Evolutionary conservation across 2,113 vertebrate species (phyloP), one percentile per base, ranked within the genome.

Genomic region (Todiramphus chloris): DNA sequence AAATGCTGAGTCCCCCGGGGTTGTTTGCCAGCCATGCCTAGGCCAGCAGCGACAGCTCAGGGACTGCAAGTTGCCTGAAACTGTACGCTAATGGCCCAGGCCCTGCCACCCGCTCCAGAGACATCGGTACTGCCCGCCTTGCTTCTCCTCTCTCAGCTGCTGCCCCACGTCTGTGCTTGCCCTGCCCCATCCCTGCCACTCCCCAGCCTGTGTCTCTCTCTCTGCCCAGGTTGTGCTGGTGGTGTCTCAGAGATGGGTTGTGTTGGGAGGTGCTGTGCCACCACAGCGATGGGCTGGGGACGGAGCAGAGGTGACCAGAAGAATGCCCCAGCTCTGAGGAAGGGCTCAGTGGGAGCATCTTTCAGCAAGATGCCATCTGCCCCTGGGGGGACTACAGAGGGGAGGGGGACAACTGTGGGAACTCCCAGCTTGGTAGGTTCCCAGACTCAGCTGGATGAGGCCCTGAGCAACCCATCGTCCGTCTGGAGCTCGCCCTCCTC

Each of bases 21-120:
- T 87, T 96, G 82, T 97, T 97, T 95, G 92, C 78, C 67, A 89
- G 90, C 90, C 2, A 0, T 41, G 70, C 53, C n/a, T 74, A 4
- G 1, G 58, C 80, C 2, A 7, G 20, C 77, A 81, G 79, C n/a
- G 77, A 81, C 86, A 86, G 64, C 62, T 15, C n/a, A 27, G 90
- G 53, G 77, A 82, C 90, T 7, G 0, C 83, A 93, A 64, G 87
- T 74, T 83, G 78, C 73, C 69, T 97, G 96, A 94, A 97, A 97
- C 73, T 0, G 4, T 88, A 94, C 78, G 41, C 96, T 97, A 96
- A 97, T 96, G 90, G 87, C 77, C 90, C 12, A 5, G n/a, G 21
- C 79, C 60, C 37, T 3, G 10, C 46, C 72, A 63, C 58, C 75
- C 9, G 13, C 69, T 75, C 53, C 1, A 0, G 51, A 72, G 89